These are phyloP conservation scores for Acleris cristana DNA, from an alignment of 2,888 invertebrate genomes.

Conservation along the genomic window DNA sequence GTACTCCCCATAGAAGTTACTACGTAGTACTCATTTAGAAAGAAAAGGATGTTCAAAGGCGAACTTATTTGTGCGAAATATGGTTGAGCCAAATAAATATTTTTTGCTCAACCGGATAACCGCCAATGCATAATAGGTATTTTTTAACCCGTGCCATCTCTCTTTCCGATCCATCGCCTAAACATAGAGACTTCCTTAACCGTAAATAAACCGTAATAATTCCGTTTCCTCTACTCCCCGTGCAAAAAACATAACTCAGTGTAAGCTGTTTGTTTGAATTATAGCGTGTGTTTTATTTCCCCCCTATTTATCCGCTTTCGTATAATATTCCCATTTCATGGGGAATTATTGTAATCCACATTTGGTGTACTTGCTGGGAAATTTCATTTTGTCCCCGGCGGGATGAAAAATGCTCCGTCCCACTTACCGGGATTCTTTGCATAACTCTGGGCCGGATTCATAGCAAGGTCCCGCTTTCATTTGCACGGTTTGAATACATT, in stretches of 20 bases:
- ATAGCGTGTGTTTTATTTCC: conserved; percentile 33
- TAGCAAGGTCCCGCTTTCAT: conserved; percentile 37
- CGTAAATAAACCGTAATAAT: conserved; percentile 9
- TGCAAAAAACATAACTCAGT: conserved; percentile 18
- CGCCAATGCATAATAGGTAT: no score
- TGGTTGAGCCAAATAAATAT: no score
- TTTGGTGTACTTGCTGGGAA: conserved; percentile 41
- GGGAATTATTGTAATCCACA: conserved; percentile 36
- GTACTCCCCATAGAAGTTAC: no score
- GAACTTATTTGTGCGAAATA: no score
- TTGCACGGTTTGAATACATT: not conserved
- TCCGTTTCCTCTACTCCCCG: conserved; percentile 8
- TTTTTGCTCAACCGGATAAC: no score
- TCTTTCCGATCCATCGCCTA: not conserved
- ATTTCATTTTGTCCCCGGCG: conserved; percentile 54
- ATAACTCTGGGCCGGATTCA: conserved; percentile 45
- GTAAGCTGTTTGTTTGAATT: conserved; percentile 32
- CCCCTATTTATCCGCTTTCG: conserved; percentile 33
- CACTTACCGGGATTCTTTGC: conserved; percentile 54
- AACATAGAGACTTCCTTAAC: conserved; percentile 6
- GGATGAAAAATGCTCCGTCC: conserved; percentile 56
- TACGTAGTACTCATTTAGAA: no score
- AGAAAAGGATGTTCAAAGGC: no score
- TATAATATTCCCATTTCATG: conserved; percentile 35
- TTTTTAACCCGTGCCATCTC: not conserved